Evolutionary conservation across 2,888 invertebrate genomes (phyloP).

Genomic region (Macropis europaea): DNA sequence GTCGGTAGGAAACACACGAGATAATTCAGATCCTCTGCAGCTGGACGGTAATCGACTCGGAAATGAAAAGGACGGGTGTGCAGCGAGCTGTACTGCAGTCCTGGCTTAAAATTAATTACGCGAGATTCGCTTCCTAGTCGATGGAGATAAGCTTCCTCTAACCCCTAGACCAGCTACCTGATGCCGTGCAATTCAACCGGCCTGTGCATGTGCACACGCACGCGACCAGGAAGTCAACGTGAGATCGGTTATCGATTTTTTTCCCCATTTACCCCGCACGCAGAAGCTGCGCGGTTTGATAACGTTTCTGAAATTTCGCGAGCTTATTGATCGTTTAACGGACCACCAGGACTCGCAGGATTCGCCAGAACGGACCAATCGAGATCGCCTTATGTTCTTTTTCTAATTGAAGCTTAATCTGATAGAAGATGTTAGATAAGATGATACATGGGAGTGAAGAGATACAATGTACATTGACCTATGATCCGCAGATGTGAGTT

Average conservation of each 20-base stretch:
- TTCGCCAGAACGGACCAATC: background rate
- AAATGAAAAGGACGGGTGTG: slow-evolving; percentile 33
- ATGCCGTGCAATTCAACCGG: slow-evolving; percentile 17
- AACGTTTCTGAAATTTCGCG: slow-evolving; percentile 8
- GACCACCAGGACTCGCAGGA: background rate
- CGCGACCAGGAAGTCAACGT: slow-evolving; percentile 27
- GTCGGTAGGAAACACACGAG: slow-evolving; percentile 1
- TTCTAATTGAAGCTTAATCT: no score
- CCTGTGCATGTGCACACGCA: slow-evolving; percentile 3
- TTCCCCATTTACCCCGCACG: background rate
- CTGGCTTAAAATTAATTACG: slow-evolving; percentile 47
- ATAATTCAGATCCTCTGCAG: slow-evolving; percentile 26
- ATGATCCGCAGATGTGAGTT: no score
- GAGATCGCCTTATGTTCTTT: no score
- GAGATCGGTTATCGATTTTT: slow-evolving; percentile 12
- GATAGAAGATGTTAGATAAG: no score
- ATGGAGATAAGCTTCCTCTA: slow-evolving; percentile 19
- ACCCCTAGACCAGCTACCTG: slow-evolving; percentile 4
- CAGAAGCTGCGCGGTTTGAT: slow-evolving; percentile 11
- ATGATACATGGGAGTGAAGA: no score
- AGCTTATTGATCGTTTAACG: slow-evolving; percentile 14
- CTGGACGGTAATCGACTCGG: slow-evolving; percentile 43
- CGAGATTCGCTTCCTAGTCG: slow-evolving; percentile 43
- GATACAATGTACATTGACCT: no score
- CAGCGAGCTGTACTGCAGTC: slow-evolving; percentile 1